Percentiles rank a stretch among this genome's conserved stretches.
These are phyloP conservation scores for Chrysogorgia sp. DNA, from an alignment of 92 coral and sea anemone genomes.

Conservation along the genomic window DNA sequence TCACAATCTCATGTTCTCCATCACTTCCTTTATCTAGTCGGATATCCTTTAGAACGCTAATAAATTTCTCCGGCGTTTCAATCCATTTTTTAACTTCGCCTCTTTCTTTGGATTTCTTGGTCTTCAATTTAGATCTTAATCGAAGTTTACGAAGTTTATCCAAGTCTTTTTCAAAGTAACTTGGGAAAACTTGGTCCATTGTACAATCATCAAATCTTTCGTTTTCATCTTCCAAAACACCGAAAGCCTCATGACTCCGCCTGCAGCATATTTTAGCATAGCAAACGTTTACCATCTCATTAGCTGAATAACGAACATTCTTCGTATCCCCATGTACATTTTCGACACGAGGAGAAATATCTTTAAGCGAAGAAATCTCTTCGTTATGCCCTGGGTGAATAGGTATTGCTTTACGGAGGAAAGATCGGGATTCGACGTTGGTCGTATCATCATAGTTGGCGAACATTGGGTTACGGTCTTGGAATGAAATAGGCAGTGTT, in stretches of 20 bases:
- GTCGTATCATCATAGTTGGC: not conserved
- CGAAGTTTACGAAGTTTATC: constrained; percentile 26
- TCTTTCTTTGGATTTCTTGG: constrained; percentile 14
- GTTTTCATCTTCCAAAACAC: not conserved
- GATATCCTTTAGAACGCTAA: constrained; percentile 6
- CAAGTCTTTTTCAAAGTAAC: constrained; percentile 16
- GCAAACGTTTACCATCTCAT: constrained; percentile 32
- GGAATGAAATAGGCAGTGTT: not conserved
- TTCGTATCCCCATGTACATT: not conserved
- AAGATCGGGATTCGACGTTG: not conserved
- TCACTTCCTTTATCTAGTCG: not conserved
- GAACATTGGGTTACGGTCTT: constrained; percentile 5
- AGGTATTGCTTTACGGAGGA: not conserved
- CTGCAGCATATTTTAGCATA: constrained; percentile 29
- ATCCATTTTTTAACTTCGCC: constrained; percentile 20
- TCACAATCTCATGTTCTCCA: not conserved
- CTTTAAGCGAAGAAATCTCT: not conserved
- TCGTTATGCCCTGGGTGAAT: not conserved
- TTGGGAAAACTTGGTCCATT: constrained; percentile 21
- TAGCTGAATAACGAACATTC: constrained; percentile 12
- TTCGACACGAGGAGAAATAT: not conserved
- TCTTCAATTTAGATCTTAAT: not conserved
- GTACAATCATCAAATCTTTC: not conserved
- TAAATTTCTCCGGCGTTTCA: constrained; percentile 26
- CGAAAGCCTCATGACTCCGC: constrained; percentile 6